Evolutionary conservation across 2,113 vertebrate genomes (phyloP).

Genomic region (Melospiza georgiana): DNA sequence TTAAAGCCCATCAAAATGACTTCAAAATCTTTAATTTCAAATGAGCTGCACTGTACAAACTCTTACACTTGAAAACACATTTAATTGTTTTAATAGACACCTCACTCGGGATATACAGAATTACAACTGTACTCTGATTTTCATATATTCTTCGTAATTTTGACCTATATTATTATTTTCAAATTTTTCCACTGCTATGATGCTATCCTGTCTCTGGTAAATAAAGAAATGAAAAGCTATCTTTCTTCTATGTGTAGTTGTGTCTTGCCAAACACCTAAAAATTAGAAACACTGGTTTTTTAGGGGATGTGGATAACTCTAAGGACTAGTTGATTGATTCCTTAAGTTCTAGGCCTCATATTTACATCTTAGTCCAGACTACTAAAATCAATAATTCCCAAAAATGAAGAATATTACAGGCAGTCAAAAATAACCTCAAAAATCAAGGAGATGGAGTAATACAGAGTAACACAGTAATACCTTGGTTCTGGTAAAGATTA

Average conservation of each 20-base stretch:
- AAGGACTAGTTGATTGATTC: background rate
- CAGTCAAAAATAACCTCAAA: background rate
- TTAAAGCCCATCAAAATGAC: background rate
- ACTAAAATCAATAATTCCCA: background rate
- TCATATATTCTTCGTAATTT: background rate
- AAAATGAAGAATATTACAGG: background rate
- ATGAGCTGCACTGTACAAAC: background rate
- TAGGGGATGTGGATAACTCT: background rate
- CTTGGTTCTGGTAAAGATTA: background rate
- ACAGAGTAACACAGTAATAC: no score
- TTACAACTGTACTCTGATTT: background rate
- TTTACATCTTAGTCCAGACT: background rate
- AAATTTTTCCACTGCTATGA: background rate
- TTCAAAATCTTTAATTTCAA: background rate
- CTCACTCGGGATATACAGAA: background rate
- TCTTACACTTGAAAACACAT: background rate
- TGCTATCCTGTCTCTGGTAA: background rate
- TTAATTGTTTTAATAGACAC: background rate
- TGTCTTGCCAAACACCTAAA: background rate
- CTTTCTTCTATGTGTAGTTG: background rate
- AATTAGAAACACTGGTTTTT: background rate
- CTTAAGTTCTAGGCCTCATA: background rate
- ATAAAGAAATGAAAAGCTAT: background rate
- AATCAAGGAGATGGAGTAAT: background rate
- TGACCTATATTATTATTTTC: background rate